phyloP scores from a whole-genome alignment of 2,113 vertebrate species.

The Gallinago undulata region DNA sequence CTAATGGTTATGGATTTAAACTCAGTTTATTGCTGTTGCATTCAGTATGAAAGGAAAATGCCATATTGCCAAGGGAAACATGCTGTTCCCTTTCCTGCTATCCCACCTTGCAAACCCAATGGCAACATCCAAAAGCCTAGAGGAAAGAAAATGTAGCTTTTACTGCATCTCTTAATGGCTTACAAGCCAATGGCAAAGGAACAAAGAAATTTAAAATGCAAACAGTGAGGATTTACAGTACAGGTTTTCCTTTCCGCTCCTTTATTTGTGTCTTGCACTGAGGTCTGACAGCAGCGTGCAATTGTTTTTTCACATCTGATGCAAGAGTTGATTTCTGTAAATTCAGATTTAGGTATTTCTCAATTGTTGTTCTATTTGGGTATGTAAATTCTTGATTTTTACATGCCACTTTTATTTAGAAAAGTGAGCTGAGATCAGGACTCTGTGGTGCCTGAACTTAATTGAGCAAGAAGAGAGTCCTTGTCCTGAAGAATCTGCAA shows the following conservation, averaged over 20 bases:
- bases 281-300: neutral
- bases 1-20: neutral
- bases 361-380: neutral
- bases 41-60: neutral
- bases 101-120: neutral
- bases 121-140: neutral
- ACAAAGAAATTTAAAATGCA: neutral
- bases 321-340: neutral
- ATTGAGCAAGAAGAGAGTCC: neutral
- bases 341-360: neutral
- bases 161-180: conserved; percentile 22
- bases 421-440: neutral
- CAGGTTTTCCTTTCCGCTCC: neutral
- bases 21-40: neutral
- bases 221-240: neutral
- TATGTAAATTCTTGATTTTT: neutral
- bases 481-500: neutral
- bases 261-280: neutral
- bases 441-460: neutral
- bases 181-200: conserved; percentile 20
- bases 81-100: rapidly evolving
- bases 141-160: neutral
- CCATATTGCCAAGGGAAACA: neutral
- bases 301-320: neutral
- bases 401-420: neutral